Evolutionary conservation across 2,888 invertebrate genomes (phyloP).

Genomic region (Ernsta delagoae): DNA sequence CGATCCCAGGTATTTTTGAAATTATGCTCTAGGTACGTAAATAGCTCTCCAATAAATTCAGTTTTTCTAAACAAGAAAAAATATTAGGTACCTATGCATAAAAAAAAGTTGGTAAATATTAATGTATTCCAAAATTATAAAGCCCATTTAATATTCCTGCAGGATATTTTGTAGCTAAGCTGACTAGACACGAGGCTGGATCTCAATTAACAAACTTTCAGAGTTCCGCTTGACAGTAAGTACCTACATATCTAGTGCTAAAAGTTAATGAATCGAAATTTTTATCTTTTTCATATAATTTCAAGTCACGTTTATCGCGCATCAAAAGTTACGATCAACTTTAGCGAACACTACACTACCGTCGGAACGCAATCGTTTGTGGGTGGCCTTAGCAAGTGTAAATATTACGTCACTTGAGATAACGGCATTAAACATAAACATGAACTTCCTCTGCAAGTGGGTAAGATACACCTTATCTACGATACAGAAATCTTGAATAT

Average conservation of each 20-base stretch:
- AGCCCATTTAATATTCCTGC: constrained; percentile 15
- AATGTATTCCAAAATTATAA: constrained; percentile 2
- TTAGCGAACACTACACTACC: constrained; percentile 22
- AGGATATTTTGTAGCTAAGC: constrained; percentile 15
- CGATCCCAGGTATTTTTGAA: too few relatives aligned
- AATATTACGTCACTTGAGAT: constrained; percentile 43
- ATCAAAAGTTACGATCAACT: constrained; percentile 35
- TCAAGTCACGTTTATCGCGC: constrained; percentile 31
- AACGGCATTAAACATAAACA: constrained; percentile 40
- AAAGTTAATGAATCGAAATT: constrained; percentile 29
- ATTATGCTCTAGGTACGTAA: too few relatives aligned
- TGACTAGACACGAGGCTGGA: constrained; percentile 20
- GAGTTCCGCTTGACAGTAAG: constrained; percentile 1
- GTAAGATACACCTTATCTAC: constrained; percentile 21
- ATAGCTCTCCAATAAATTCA: too few relatives aligned
- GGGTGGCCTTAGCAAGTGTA: constrained; percentile 43
- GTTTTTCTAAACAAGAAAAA: too few relatives aligned
- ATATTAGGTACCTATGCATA: too few relatives aligned
- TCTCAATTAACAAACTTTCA: constrained; percentile 27
- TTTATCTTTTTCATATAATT: constrained; percentile 28
- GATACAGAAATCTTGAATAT: constrained; percentile 3
- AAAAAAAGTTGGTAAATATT: not conserved
- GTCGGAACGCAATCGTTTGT: constrained; percentile 23
- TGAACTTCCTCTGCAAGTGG: constrained; percentile 35
- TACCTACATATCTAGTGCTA: not conserved